Evolutionary conservation across 1,140 invertebrate genomes (phyloP), one percentile per base, ranked within the genome.

Genomic region (Asbolus verrucosus): DNA sequence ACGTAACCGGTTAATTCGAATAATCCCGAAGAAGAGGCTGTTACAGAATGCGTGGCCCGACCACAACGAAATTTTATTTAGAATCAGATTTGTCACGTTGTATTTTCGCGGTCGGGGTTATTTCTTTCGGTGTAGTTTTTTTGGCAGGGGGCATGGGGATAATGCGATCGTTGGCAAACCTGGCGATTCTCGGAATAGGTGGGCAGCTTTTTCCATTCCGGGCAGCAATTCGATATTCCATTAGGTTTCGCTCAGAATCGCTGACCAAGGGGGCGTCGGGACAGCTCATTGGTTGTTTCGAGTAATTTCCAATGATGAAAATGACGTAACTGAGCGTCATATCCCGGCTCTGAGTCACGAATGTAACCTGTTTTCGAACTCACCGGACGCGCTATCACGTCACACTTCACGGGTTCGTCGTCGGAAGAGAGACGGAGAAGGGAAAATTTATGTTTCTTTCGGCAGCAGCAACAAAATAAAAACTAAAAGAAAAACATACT

Each of bases 261-360:
- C 46, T 54, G 46, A 54, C 46, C 46, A 54, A 54, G 46, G 46
- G 46, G 46, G 46, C 46, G 46, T 54, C 46, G 39, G 24, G 41
- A 66, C 63, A 66, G 63, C 66, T 60, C 46, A 67, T 27, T 33
- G 46, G 11, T 62, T n/a, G 15, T 18, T 69, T 69, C 60, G 41
- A 24, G 59, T 54, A 69, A 69, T 69, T n/a, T 61, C 67, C 67
- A 69, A 62, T 69, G 67, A 69, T 69, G 54, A 69, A 33, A 43
- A 62, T 69, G 67, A 69, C 67, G 67, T 63, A 61, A 69, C 14
- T 50, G 8, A 39, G 38, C 67, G 67, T 62, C 54, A 62, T 69
- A 46, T 69, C 54, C 54, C 38, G 65, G 19, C 41, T 16, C 62
- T 65, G 62, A 65, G 33, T 65, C 62, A 65, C 15, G 24, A 18